Evolutionary conservation across 1,140 invertebrate species (phyloP).

Genomic region (Stenopsyche tienmushanensis): DNA sequence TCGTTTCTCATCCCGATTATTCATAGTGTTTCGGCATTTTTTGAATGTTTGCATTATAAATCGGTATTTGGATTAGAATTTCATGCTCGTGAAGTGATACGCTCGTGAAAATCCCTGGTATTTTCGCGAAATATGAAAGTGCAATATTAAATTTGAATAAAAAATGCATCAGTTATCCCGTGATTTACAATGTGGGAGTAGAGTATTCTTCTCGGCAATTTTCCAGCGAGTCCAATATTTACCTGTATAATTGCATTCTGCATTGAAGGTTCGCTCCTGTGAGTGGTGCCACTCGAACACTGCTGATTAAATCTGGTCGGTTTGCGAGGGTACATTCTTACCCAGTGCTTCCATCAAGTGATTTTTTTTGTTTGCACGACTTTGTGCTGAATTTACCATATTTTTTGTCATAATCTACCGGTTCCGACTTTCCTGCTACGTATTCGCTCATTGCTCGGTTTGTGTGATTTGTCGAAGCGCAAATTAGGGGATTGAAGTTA

Average conservation of each 20-base stretch:
- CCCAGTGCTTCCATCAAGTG: background rate
- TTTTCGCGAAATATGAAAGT: too few relatives aligned
- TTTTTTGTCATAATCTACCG: background rate
- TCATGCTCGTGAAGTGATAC: too few relatives aligned
- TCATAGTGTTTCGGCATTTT: too few relatives aligned
- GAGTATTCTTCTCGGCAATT: conserved; percentile 29
- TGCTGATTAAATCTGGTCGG: conserved; percentile 36
- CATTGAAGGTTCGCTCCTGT: conserved; percentile 15
- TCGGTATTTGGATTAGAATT: too few relatives aligned
- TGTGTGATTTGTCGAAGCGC: background rate
- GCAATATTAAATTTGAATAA: too few relatives aligned
- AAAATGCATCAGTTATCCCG: too few relatives aligned
- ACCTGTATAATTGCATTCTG: conserved; percentile 39
- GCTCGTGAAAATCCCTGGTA: too few relatives aligned
- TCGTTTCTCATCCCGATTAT: too few relatives aligned
- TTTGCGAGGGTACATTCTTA: conserved; percentile 4
- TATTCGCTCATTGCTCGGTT: background rate
- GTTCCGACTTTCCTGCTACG: background rate
- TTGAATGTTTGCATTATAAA: too few relatives aligned
- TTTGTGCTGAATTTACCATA: background rate
- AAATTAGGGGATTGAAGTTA: background rate
- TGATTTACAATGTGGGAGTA: background rate
- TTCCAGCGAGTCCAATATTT: conserved; percentile 28
- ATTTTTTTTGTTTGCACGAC: conserved; percentile 11
- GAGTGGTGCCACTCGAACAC: conserved; percentile 34